Percentiles rank a stretch among this genome's conserved stretches.
Conservation (phyloP, 2,113 vertebrate genomes). For the Hymenochirus boettgeri region DNA sequence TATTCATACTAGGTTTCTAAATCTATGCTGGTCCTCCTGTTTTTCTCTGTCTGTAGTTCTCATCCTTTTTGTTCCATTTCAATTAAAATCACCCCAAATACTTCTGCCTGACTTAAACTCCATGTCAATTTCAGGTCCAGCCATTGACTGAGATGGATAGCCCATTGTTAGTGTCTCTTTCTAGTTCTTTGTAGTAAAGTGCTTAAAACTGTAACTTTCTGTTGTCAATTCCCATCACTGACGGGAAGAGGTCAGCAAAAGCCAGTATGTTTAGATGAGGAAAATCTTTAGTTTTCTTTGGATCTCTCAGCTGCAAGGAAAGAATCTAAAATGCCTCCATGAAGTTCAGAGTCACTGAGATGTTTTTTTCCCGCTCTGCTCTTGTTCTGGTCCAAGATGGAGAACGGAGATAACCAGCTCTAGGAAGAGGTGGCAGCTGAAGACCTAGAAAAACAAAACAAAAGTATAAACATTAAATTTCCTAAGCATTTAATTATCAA, state of each 20-base stretch:
- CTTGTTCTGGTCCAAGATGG: constrained; percentile 86
- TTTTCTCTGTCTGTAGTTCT: no score
- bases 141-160: neutral
- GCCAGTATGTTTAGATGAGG: neutral
- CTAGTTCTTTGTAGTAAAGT: constrained; percentile 25
- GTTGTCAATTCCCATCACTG: neutral
- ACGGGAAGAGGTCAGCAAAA: neutral
- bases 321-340: constrained; percentile 59
- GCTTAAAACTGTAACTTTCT: constrained; percentile 25
- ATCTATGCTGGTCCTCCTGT: no score
- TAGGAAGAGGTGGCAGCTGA: constrained; percentile 65
- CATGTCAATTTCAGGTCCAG: neutral
- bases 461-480: no score
- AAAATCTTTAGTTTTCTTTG: constrained; percentile 67
- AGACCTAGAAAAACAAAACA: constrained; percentile 76
- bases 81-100: no score
- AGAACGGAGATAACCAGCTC: constrained; percentile 81
- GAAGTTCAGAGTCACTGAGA: constrained; percentile 75
- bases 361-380: constrained; percentile 78
- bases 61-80: no score
- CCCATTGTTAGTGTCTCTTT: no score
- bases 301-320: constrained; percentile 78
- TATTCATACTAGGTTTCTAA: no score
- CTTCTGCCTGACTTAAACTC: neutral
- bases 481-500: no score